A percentile compares a stretch with the other conserved stretches of the same genome.
Evolutionary conservation across 2,113 vertebrate species (phyloP).

Genomic region (Pygoscelis antarcticus): DNA sequence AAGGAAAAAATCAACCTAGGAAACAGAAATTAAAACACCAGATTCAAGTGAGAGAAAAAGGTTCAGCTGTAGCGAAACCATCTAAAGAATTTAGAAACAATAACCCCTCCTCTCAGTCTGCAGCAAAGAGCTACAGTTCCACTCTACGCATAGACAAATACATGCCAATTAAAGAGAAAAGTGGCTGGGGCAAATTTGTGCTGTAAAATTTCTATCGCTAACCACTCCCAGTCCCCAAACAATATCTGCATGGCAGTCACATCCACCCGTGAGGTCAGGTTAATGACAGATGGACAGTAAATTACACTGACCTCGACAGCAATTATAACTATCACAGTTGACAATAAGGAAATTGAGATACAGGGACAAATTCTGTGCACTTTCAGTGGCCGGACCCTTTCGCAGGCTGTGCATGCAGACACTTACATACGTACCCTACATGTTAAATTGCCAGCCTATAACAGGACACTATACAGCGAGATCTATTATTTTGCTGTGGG

Average conservation of each 20-base stretch:
- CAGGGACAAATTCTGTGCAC: slow-evolving; percentile 12
- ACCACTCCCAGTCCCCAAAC: slow-evolving; percentile 30
- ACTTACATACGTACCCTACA: not conserved
- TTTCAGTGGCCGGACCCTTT: not conserved
- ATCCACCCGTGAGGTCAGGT: slow-evolving; percentile 76
- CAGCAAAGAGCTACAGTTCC: not conserved
- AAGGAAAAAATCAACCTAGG: slow-evolving; percentile 68
- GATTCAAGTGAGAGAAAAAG: slow-evolving; percentile 17
- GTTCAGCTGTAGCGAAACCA: slow-evolving; percentile 42
- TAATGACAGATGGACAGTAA: slow-evolving; percentile 86
- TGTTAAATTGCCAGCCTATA: not conserved
- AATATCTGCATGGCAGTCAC: slow-evolving; percentile 83
- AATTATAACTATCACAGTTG: slow-evolving; percentile 87
- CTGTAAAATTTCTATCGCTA: not conserved
- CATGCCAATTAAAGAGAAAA: not conserved
- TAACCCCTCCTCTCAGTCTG: slow-evolving; percentile 48
- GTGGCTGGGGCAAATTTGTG: slow-evolving; percentile 11
- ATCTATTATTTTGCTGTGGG: slow-evolving; percentile 4
- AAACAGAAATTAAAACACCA: slow-evolving; percentile 73
- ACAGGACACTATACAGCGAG: not conserved
- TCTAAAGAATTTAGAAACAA: slow-evolving; percentile 6
- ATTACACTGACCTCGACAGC: slow-evolving; percentile 86
- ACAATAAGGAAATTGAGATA: slow-evolving; percentile 78
- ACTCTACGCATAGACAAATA: not conserved
- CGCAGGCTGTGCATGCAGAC: not conserved